These are phyloP conservation scores for Bubo blakistoni DNA, from an alignment of 2,113 vertebrate genomes.

Conservation along the genomic window DNA sequence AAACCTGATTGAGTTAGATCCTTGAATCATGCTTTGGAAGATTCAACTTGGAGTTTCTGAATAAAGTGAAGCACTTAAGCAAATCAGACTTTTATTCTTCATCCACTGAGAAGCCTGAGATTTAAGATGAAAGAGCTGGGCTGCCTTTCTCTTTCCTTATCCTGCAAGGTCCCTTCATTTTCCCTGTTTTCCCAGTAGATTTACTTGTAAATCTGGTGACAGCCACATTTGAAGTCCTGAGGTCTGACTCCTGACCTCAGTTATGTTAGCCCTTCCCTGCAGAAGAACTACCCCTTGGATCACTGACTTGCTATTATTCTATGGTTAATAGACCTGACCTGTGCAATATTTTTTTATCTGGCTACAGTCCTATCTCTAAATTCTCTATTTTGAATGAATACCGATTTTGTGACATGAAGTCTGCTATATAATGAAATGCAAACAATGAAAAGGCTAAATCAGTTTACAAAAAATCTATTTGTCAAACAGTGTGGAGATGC, in stretches of 20 bases:
- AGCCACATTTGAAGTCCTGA: slow-evolving; percentile 38
- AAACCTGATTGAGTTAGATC: slow-evolving; percentile 12
- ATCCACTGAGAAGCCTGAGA: background rate
- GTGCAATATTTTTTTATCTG: slow-evolving; percentile 72
- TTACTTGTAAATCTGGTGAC: slow-evolving; percentile 59
- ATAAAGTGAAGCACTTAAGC: slow-evolving; percentile 15
- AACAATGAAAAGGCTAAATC: slow-evolving; percentile 77
- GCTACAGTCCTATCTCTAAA: slow-evolving; percentile 69
- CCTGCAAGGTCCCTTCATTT: slow-evolving; percentile 26
- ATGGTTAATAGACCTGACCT: slow-evolving; percentile 73
- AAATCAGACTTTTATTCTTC: slow-evolving; percentile 34
- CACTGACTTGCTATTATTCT: slow-evolving; percentile 72
- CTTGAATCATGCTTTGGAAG: slow-evolving; percentile 10
- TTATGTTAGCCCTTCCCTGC: slow-evolving; percentile 55
- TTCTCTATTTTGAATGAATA: slow-evolving; percentile 78
- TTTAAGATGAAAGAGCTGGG: slow-evolving; percentile 40
- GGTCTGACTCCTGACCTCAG: slow-evolving; percentile 65
- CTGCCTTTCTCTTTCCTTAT: slow-evolving; percentile 25
- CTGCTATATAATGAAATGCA: slow-evolving; percentile 78
- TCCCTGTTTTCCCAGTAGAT: slow-evolving; percentile 52
- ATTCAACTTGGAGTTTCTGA: slow-evolving; percentile 4
- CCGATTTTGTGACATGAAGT: slow-evolving; percentile 75
- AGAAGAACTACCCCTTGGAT: slow-evolving; percentile 62
- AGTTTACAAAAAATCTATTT: slow-evolving; percentile 81
- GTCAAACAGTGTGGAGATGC: slow-evolving; percentile 74